A percentile compares a stretch with the other conserved stretches of the same genome.
These are phyloP conservation scores for Rhinophrynus dorsalis DNA, from an alignment of 2,797 vertebrate genomes.

Conservation along the genomic window DNA sequence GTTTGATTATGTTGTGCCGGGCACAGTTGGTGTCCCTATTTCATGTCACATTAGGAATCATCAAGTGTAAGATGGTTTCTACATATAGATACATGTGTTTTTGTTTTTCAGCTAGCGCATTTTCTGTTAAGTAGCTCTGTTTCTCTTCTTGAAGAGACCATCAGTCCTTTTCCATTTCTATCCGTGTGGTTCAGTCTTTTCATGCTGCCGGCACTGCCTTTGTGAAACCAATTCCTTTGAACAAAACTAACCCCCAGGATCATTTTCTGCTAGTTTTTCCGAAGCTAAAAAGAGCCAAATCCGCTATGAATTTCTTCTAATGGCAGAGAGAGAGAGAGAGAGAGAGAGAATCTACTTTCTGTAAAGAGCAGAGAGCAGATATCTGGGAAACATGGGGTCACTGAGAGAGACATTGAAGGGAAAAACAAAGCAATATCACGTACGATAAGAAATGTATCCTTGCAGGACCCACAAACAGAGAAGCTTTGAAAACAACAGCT, in stretches of 20 bases:
- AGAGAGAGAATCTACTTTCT: too few relatives aligned
- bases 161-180: not conserved
- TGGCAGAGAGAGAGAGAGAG: too few relatives aligned
- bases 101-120: not conserved
- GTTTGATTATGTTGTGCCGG: not conserved
- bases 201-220: not conserved
- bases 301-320: not conserved
- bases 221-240: constrained; percentile 16
- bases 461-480: too few relatives aligned
- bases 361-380: too few relatives aligned
- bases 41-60: not conserved
- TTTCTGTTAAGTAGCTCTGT: not conserved
- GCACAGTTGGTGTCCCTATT: not conserved
- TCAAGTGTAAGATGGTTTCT: not conserved
- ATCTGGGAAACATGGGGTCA: too few relatives aligned
- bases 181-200: not conserved
- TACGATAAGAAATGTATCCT: too few relatives aligned
- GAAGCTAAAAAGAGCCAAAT: not conserved
- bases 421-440: too few relatives aligned
- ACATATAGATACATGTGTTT: not conserved
- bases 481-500: too few relatives aligned
- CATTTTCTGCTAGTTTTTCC: not conserved
- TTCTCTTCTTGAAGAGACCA: not conserved
- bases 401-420: too few relatives aligned
- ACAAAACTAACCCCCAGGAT: not conserved